phyloP scores from a whole-genome alignment of 2,797 vertebrate species.

The Acridotheres tristis region DNA sequence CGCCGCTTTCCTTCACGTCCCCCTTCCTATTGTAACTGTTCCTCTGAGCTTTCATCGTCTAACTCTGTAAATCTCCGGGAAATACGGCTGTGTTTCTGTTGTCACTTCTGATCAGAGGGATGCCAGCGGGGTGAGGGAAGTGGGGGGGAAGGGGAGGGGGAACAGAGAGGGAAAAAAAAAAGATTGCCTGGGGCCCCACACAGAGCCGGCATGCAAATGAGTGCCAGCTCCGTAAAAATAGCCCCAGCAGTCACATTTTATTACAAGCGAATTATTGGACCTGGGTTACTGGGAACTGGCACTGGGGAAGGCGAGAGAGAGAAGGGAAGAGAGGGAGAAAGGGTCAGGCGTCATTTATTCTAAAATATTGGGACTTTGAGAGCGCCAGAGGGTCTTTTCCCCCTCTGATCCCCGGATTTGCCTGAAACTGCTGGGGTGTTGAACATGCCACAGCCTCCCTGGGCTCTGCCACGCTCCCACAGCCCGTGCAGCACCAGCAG shows the following conservation, averaged over 20 bases:
- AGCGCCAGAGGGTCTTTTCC: background rate
- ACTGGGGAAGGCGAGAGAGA: slow-evolving; percentile 4
- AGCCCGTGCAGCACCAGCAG: background rate
- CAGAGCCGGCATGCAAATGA: slow-evolving; percentile 75
- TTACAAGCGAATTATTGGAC: slow-evolving; percentile 71
- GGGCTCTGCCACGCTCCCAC: background rate
- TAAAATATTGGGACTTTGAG: slow-evolving; percentile 6
- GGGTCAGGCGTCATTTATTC: slow-evolving; percentile 35
- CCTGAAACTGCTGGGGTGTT: background rate
- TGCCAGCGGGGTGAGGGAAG: slow-evolving; percentile 47
- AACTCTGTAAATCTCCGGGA: slow-evolving; percentile 76
- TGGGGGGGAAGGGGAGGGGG: slow-evolving; percentile 8
- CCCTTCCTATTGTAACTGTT: slow-evolving; percentile 66
- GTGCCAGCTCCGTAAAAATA: slow-evolving; percentile 74
- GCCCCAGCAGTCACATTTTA: slow-evolving; percentile 79
- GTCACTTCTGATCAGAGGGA: slow-evolving; percentile 83
- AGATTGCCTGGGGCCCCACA: slow-evolving; percentile 72
- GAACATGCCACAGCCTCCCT: background rate
- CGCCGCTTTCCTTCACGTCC: background rate
- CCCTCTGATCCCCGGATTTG: rapidly evolving
- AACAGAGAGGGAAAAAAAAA: slow-evolving; percentile 14
- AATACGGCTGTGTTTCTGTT: slow-evolving; percentile 79
- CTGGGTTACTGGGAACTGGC: slow-evolving; percentile 67
- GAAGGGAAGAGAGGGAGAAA: background rate
- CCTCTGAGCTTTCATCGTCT: slow-evolving; percentile 73